Conservation (phyloP, 2,888 invertebrate genomes). For the Ormia ochracea region DNA sequence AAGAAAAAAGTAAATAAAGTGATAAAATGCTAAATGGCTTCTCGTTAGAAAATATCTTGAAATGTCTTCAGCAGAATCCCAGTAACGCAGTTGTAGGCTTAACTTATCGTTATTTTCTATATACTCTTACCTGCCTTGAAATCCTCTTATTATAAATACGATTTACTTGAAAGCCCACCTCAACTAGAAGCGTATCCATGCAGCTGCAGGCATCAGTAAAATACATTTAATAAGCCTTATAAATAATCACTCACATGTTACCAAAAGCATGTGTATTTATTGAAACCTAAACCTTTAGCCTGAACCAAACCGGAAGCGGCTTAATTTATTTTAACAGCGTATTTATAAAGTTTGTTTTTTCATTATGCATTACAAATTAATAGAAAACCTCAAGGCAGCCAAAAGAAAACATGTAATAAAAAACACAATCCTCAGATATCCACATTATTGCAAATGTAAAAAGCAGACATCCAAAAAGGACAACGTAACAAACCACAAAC, state of each 20-base stretch:
- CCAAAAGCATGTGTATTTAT: not conserved
- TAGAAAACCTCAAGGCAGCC: not conserved
- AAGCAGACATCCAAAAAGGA: constrained; percentile 1
- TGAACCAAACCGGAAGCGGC: constrained; percentile 55
- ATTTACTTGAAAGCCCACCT: no score
- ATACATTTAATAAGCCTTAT: constrained; percentile 27
- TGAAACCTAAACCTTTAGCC: not conserved
- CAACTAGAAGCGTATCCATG: no score
- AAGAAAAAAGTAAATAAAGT: no score
- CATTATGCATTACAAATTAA: constrained; percentile 2
- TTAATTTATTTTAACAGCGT: constrained; percentile 50
- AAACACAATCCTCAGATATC: constrained; percentile 42
- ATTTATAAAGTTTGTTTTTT: constrained; percentile 1
- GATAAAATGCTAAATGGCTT: no score
- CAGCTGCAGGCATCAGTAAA: no score
- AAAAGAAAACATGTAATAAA: constrained; percentile 14
- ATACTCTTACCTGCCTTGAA: no score
- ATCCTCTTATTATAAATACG: no score
- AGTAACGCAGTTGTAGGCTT: no score
- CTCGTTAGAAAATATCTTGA: no score
- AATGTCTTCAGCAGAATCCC: no score
- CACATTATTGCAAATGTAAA: constrained; percentile 48
- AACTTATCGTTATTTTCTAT: no score
- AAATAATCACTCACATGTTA: constrained; percentile 33
- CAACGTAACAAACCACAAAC: constrained; percentile 20